Evolutionary conservation across 23 tunicate species (phyloP).

Genomic region (Trididemnum clinides): DNA sequence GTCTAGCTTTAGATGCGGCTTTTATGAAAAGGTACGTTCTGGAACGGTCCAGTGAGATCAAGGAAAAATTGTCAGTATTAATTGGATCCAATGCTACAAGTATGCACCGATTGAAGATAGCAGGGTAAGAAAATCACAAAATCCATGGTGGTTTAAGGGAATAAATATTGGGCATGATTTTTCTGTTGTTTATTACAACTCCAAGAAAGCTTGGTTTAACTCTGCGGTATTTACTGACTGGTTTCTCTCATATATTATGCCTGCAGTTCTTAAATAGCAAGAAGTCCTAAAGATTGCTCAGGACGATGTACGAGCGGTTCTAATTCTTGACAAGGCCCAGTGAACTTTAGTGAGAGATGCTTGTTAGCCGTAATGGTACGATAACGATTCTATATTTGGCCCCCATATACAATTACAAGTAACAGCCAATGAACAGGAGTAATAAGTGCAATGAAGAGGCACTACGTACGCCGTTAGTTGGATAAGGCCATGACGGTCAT

Average conservation of each 20-base stretch:
- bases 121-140: not conserved
- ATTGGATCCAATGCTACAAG: conserved; percentile 7
- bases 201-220: conserved; percentile 17
- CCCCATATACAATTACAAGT: too few relatives aligned
- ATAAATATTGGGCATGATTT: not conserved
- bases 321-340: conserved; percentile 27
- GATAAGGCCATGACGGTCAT: not conserved
- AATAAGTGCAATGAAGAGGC: conserved; percentile 17
- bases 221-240: conserved; percentile 9
- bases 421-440: not conserved
- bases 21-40: not conserved
- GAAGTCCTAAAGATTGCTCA: conserved; percentile 20
- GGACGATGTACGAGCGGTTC: conserved; percentile 8
- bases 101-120: conserved; percentile 8
- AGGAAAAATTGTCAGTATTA: not conserved
- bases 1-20: conserved; percentile 2
- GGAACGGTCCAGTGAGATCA: conserved; percentile 1
- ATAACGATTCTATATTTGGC: not conserved
- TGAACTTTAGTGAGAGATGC: conserved; percentile 9
- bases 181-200: not conserved
- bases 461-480: not conserved
- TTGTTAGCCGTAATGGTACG: conserved; percentile 1
- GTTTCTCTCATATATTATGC: conserved; percentile 8
- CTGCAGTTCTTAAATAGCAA: conserved; percentile 21
- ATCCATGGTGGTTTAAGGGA: not conserved